Conservation (phyloP, 2,888 invertebrate species). For the Thereva unica region DNA sequence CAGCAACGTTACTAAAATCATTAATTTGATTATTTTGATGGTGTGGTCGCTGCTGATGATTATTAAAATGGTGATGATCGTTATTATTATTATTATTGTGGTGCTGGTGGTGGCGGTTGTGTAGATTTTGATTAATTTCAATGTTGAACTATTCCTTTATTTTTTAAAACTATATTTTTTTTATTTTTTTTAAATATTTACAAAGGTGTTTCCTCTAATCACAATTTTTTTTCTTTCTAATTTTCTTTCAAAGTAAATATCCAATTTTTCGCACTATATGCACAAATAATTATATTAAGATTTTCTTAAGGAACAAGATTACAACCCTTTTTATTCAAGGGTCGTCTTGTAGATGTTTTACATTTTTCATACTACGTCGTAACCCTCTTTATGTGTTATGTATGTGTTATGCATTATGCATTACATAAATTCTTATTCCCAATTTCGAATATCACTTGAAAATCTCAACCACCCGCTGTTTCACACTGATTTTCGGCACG, state of each 20-base stretch:
- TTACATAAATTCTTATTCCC: too few relatives aligned
- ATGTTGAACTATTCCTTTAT: conserved; percentile 22
- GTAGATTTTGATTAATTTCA: conserved; percentile 28
- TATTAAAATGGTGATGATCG: not conserved
- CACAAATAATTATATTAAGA: too few relatives aligned
- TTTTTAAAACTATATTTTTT: not conserved
- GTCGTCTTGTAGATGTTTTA: too few relatives aligned
- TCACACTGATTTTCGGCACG: conserved; percentile 25
- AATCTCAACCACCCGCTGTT: conserved; percentile 3
- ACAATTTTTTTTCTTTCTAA: too few relatives aligned
- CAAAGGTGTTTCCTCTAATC: too few relatives aligned
- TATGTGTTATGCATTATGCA: too few relatives aligned
- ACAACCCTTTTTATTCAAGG: too few relatives aligned
- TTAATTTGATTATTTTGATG: conserved; percentile 1
- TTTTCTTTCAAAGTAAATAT: too few relatives aligned
- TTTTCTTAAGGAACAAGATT: too few relatives aligned
- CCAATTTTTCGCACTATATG: too few relatives aligned
- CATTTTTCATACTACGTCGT: too few relatives aligned
- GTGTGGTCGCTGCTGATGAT: not conserved
- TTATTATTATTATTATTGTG: not conserved
- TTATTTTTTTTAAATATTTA: not conserved
- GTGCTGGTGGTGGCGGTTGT: conserved; percentile 20
- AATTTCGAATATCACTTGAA: not conserved
- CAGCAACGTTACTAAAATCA: not conserved
- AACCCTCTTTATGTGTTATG: too few relatives aligned